Percentiles rank a stretch among this genome's conserved stretches.
These are phyloP conservation scores for Nilaparvata lugens DNA, from an alignment of 1,140 invertebrate genomes.

Conservation along the genomic window DNA sequence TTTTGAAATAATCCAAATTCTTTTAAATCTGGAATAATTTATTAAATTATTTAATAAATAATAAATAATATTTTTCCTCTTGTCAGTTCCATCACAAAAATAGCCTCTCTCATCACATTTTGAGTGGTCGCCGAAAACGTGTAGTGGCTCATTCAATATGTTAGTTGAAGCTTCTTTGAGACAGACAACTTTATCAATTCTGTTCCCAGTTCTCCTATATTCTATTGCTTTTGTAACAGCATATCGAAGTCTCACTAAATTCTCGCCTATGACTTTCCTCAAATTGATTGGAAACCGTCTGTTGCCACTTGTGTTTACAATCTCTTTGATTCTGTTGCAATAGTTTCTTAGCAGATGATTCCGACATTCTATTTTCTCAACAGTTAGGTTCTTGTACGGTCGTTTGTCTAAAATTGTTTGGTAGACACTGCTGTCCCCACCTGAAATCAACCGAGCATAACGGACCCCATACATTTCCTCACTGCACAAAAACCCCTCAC, in stretches of 20 bases:
- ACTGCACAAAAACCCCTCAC: conserved; percentile 20
- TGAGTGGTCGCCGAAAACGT: conserved; percentile 1
- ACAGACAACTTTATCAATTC: no score
- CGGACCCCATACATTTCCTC: conserved; percentile 24
- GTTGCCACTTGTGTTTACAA: neutral
- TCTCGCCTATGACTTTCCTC: no score
- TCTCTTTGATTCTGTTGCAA: conserved; percentile 16
- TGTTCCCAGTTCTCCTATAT: no score
- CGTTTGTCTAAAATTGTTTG: conserved; percentile 21
- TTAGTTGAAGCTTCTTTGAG: conserved; percentile 6
- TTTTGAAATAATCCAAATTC: no score
- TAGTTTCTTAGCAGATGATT: conserved; percentile 16
- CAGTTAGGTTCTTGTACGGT: conserved; percentile 16
- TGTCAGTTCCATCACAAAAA: conserved; percentile 1
- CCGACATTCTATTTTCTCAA: conserved; percentile 20
- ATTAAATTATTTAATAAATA: conserved; percentile 6
- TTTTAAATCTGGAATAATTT: neutral
- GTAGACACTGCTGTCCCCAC: conserved; percentile 32
- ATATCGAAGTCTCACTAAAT: no score
- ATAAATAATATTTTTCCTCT: neutral
- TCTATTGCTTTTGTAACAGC: no score
- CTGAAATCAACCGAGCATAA: conserved; percentile 29
- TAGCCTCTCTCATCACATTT: conserved; percentile 6
- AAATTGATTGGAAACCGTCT: no score
- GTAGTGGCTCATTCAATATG: conserved; percentile 14